phyloP scores from a whole-genome alignment of 2,113 vertebrate genomes.

The Dicaeum eximium region DNA sequence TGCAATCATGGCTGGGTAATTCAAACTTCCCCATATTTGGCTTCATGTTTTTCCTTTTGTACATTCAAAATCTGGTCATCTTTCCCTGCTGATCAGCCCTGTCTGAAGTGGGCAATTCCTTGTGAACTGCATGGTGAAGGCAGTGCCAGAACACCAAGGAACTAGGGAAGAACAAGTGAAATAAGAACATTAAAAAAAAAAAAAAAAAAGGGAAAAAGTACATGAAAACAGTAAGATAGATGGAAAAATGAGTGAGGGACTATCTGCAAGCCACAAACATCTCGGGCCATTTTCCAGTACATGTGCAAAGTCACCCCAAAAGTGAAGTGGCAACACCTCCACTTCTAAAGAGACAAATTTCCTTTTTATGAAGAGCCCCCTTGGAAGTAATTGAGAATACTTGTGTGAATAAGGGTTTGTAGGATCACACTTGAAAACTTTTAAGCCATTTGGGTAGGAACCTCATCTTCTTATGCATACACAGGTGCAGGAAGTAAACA shows the following conservation, averaged over 20 bases:
- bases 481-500: background rate
- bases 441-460: background rate
- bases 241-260: background rate
- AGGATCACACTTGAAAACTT: background rate
- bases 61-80: background rate
- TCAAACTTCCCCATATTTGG: background rate
- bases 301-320: background rate
- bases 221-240: background rate
- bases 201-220: background rate
- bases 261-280: background rate
- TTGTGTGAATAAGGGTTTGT: background rate
- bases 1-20: slow-evolving; percentile 3
- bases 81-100: background rate
- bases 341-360: background rate
- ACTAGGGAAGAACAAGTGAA: background rate
- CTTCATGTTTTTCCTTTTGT: background rate
- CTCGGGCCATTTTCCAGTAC: background rate
- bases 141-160: background rate
- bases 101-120: background rate
- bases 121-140: background rate
- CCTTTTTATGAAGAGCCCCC: background rate
- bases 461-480: background rate
- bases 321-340: background rate
- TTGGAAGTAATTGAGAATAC: background rate
- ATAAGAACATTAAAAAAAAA: background rate